Percentiles rank a stretch among this genome's conserved stretches.
These are phyloP conservation scores for Calephelis perditalis DNA, from an alignment of 2,888 invertebrate species.

Conservation along the genomic window DNA sequence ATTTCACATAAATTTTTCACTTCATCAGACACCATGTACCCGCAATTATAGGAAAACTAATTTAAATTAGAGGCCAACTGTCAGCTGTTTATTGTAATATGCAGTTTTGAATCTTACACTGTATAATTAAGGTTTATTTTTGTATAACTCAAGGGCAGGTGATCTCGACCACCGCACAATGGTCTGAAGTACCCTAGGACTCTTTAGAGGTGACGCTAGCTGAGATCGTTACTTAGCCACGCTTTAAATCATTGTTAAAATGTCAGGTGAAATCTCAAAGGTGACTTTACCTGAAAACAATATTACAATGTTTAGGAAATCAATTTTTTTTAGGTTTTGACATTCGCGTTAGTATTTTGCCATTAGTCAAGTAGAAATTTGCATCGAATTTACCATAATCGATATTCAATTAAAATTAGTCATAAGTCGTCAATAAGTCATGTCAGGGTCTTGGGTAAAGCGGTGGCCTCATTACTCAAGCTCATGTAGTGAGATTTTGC, in stretches of 20 bases:
- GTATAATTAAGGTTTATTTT: slow-evolving; percentile 11
- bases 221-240: slow-evolving; percentile 28
- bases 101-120: slow-evolving; percentile 10
- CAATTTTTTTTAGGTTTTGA: no score
- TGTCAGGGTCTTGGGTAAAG: no score
- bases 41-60: slow-evolving; percentile 4
- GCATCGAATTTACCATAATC: no score
- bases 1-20: no score
- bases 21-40: not conserved
- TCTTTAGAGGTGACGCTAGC: slow-evolving; percentile 31
- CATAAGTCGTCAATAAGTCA: no score
- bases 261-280: slow-evolving; percentile 5
- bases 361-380: no score
- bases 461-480: no score
- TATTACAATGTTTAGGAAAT: no score
- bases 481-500: no score
- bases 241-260: slow-evolving; percentile 22
- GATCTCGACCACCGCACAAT: slow-evolving; percentile 22
- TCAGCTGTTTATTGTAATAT: not conserved
- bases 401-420: no score
- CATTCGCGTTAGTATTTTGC: no score
- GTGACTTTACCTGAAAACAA: no score
- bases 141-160: not conserved
- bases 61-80: slow-evolving; percentile 11
- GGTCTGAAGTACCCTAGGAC: slow-evolving; percentile 28